phyloP scores from a whole-genome alignment of 53 echinoderm and acorn worm species.

The Holothuria scabra region DNA sequence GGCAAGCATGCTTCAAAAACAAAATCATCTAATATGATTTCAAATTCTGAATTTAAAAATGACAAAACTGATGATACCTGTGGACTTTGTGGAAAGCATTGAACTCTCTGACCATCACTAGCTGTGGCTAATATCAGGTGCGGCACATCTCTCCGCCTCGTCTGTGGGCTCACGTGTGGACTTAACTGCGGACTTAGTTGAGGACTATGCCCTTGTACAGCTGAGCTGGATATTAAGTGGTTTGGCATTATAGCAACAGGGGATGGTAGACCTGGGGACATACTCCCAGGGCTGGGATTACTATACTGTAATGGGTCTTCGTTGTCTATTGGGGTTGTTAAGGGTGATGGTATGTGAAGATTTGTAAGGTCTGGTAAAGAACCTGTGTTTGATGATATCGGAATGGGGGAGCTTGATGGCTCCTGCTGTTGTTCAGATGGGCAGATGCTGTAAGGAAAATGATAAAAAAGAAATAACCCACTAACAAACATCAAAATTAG shows the following conservation, averaged over 20 bases:
- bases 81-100: constrained; percentile 28
- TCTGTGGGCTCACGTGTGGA: constrained; percentile 86
- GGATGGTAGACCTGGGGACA: constrained; percentile 46
- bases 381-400: constrained; percentile 97
- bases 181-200: constrained; percentile 87
- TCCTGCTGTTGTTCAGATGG: constrained; percentile 88
- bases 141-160: constrained; percentile 60
- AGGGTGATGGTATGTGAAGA: constrained; percentile 97
- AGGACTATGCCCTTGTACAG: constrained; percentile 40
- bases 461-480: neutral
- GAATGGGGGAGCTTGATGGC: constrained; percentile 74
- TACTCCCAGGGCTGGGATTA: constrained; percentile 36
- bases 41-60: too few species aligned
- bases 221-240: constrained; percentile 22
- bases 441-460: constrained; percentile 74
- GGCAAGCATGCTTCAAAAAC: too few species aligned
- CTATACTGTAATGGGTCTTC: constrained; percentile 68
- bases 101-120: constrained; percentile 14
- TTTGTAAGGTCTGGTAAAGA: constrained; percentile 98
- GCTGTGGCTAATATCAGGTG: constrained; percentile 30
- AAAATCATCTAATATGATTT: too few species aligned
- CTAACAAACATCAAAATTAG: too few species aligned
- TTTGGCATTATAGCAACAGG: constrained; percentile 13
- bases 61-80: neutral
- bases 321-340: constrained; percentile 92